These are phyloP conservation scores for Temnothorax nylanderi DNA, from an alignment of 1,140 invertebrate species.

Conservation along the genomic window DNA sequence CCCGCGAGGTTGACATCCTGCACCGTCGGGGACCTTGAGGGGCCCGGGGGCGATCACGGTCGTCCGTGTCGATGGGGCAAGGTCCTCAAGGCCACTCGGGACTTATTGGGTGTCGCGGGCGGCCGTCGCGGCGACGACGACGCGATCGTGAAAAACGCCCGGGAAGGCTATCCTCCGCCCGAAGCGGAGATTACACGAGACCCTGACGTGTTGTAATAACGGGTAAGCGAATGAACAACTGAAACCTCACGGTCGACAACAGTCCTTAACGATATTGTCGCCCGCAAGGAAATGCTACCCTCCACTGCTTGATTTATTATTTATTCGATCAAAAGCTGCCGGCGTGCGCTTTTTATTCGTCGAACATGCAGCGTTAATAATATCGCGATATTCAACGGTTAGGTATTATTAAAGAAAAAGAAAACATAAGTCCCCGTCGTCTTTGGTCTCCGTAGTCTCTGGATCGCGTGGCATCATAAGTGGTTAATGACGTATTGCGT, in stretches of 20 bases:
- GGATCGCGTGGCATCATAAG: no score
- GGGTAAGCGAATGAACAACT: background rate
- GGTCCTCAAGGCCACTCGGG: constrained; percentile 74
- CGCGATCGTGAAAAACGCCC: constrained; percentile 39
- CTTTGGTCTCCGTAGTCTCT: no score
- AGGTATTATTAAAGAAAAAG: background rate
- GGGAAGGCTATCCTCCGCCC: constrained; percentile 29
- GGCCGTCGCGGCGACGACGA: constrained; percentile 29
- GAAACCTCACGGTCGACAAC: background rate
- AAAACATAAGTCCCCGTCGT: no score
- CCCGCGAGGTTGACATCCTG: constrained; percentile 64
- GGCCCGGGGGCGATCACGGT: constrained; percentile 73
- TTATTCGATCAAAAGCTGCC: background rate
- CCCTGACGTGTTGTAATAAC: constrained; percentile 31
- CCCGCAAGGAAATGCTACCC: background rate
- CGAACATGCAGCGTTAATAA: background rate
- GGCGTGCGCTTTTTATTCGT: background rate
- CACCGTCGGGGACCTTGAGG: constrained; percentile 65
- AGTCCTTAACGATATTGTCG: background rate
- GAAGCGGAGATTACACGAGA: constrained; percentile 25
- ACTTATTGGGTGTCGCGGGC: constrained; percentile 35
- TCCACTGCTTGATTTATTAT: background rate
- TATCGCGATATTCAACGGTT: background rate
- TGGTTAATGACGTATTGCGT: no score
- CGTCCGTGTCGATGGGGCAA: constrained; percentile 73